phyloP scores from a whole-genome alignment of 2,888 invertebrate species.

The Empis livida region DNA sequence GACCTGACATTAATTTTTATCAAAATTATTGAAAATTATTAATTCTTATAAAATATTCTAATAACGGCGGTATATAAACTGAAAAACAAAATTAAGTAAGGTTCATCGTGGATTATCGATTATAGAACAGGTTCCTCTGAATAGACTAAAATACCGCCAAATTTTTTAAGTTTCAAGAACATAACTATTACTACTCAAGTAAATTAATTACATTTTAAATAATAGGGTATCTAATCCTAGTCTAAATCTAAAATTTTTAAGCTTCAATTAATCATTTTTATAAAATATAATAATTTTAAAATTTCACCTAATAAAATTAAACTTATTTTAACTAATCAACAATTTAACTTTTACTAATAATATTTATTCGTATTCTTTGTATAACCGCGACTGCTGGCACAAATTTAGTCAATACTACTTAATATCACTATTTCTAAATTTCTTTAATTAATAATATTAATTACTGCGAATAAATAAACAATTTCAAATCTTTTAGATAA shows the following conservation, averaged over 20 bases:
- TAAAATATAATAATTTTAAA: constrained; percentile 38
- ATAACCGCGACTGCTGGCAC: constrained; percentile 61
- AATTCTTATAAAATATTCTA: constrained; percentile 29
- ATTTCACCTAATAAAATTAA: constrained; percentile 43
- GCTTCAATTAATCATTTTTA: constrained; percentile 37
- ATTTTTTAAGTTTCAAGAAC: constrained; percentile 53
- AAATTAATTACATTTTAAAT: constrained; percentile 37
- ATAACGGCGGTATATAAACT: not conserved
- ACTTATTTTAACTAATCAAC: constrained; percentile 26
- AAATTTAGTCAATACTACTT: constrained; percentile 46
- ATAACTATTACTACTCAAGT: constrained; percentile 45
- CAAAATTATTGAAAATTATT: constrained; percentile 38
- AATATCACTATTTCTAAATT: constrained; percentile 48
- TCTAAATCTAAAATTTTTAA: constrained; percentile 37
- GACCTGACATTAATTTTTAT: constrained; percentile 48
- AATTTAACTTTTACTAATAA: constrained; percentile 34
- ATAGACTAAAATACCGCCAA: constrained; percentile 57
- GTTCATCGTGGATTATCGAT: constrained; percentile 48
- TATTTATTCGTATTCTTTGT: constrained; percentile 46
- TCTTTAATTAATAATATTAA: constrained; percentile 45
- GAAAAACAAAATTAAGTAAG: constrained; percentile 17
- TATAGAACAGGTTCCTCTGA: constrained; percentile 56
- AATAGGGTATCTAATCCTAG: constrained; percentile 61
- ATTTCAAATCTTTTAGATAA: constrained; percentile 33
- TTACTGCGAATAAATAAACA: constrained; percentile 31